Percentiles rank a stretch among this genome's conserved stretches.
These are phyloP conservation scores for Pachyramphus minor DNA, from an alignment of 2,113 vertebrate species.

Conservation along the genomic window DNA sequence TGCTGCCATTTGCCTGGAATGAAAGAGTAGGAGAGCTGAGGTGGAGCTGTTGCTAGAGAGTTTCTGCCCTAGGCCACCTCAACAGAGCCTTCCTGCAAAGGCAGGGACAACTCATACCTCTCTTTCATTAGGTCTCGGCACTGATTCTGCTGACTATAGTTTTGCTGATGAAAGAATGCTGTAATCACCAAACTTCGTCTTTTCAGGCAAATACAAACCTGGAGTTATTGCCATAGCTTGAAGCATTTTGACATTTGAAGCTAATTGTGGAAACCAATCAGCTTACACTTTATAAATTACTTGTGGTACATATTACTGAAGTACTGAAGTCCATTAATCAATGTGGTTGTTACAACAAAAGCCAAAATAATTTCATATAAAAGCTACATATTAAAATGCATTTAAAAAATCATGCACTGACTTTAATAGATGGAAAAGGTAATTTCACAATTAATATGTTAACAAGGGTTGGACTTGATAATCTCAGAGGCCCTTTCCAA, in stretches of 20 bases:
- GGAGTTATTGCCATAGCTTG: neutral
- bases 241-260: neutral
- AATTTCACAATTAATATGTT: neutral
- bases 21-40: neutral
- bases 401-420: neutral
- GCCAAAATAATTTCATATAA: neutral
- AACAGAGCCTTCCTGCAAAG: neutral
- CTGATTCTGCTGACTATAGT: neutral
- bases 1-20: neutral
- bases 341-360: neutral
- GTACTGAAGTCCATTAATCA: neutral
- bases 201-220: neutral
- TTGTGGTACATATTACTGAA: neutral
- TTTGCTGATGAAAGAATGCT: neutral
- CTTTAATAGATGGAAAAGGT: neutral
- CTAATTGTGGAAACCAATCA: neutral
- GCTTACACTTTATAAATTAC: neutral
- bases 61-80: neutral
- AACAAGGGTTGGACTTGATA: too few relatives aligned
- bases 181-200: neutral
- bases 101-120: neutral
- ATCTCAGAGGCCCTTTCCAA: too few relatives aligned
- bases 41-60: neutral
- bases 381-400: neutral
- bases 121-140: neutral